Conservation (phyloP, 2,113 vertebrate species). For the Petaurus breviceps region DNA sequence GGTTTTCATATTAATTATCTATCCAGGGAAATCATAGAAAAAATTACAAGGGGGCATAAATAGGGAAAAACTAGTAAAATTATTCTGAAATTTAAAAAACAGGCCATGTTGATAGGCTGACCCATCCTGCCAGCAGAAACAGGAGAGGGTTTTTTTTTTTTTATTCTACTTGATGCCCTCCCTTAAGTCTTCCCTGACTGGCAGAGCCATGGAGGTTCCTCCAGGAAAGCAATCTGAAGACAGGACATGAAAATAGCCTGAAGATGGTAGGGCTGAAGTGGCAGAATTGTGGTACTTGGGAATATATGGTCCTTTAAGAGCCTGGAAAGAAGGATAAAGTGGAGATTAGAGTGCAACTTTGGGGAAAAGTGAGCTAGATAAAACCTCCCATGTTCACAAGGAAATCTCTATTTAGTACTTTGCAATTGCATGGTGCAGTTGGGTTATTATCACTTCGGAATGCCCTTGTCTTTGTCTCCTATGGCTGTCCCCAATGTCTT, state of each 20-base stretch:
- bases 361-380: neutral
- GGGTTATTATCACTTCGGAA: neutral
- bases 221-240: neutral
- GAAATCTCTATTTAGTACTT: neutral
- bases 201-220: neutral
- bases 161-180: neutral
- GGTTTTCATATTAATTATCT: conserved; percentile 38
- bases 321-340: neutral
- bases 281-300: neutral
- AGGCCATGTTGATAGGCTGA: neutral
- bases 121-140: neutral
- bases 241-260: neutral
- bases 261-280: neutral
- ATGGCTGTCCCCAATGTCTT: no score
- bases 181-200: neutral
- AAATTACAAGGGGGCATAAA: neutral
- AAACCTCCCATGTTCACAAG: neutral
- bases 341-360: neutral
- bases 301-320: neutral
- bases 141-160: neutral
- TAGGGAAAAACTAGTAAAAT: neutral
- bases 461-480: neutral
- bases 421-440: neutral
- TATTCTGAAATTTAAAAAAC: neutral
- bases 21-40: conserved; percentile 21